Evolutionary conservation across 1,140 invertebrate species (phyloP).

Genomic region (Lepidostoma basale): DNA sequence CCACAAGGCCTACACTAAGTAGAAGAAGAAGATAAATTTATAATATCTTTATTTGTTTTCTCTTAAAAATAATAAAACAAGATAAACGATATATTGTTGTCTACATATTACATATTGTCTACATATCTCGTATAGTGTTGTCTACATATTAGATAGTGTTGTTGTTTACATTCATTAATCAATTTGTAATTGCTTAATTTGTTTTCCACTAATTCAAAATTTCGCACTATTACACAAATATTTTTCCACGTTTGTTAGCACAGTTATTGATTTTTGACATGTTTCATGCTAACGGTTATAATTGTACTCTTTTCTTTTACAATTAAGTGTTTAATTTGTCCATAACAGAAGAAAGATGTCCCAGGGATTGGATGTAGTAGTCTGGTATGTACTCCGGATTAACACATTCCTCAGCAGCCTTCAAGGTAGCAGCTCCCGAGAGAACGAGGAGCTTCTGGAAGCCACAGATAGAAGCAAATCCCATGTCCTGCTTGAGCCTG

Average conservation of each 20-base stretch:
- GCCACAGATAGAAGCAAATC: conserved; percentile 54
- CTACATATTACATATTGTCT: too few species aligned
- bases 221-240: not conserved
- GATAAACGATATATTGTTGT: too few species aligned
- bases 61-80: too few species aligned
- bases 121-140: too few species aligned
- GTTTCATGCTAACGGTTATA: not conserved
- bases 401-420: conserved; percentile 6
- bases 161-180: not conserved
- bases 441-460: conserved; percentile 56
- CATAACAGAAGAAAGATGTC: conserved; percentile 43
- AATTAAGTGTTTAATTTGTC: not conserved
- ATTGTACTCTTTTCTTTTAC: not conserved
- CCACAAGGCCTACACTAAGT: too few species aligned
- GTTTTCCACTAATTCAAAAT: too few species aligned
- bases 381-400: conserved; percentile 46
- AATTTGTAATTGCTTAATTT: too few species aligned
- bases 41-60: too few species aligned
- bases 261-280: not conserved
- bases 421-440: conserved; percentile 50
- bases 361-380: conserved; percentile 48
- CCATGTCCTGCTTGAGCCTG: conserved; percentile 54
- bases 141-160: too few species aligned
- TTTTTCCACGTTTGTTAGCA: not conserved
- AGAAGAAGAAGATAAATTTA: too few species aligned